Evolutionary conservation across 2,797 vertebrate species (phyloP), one percentile per base, ranked within the genome.

Genomic region (Dromococcyx pavoninus): DNA sequence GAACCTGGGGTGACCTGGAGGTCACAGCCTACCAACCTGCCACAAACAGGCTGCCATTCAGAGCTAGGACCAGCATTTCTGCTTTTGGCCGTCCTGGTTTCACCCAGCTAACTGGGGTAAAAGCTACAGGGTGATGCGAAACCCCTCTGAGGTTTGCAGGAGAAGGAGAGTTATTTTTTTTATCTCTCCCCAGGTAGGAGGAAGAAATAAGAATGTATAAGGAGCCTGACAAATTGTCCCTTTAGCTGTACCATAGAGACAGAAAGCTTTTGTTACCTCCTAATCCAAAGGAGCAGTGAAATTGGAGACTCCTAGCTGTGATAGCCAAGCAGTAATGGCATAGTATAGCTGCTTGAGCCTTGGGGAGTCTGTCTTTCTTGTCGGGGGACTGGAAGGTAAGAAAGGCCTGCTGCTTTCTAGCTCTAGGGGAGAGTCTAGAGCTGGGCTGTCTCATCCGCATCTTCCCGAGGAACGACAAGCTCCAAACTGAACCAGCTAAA

Each of bases 31-130:
- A 7, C 27, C 25, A 23, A 11, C 11, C 37, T 79, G 43, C n/a
- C 57, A 71, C 13, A 60, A 35, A 22, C 1, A 6, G n/a, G 51
- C n/a, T 41, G 6, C 37, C 17, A 5, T 21, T 32, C 8, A 6
- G 84, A 54, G 24, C 35, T 9, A 28, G 71, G 58, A 18, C 11
- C 48, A 80, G 33, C 1, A 0, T n/a, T 43, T 66, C 71, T 76
- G 41, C 41, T n/a, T 41, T 4, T 0, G 1, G 21, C 23, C 1
- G 5, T 17, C 21, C 27, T 4, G 9, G 15, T 23, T 41, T 57
- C 11, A 3, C 18, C 7, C 0, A 0, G 13, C 21, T 50, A 65
- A 37, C 22, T 0, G 1, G 4, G 28, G 15, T 6, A 65, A 43
- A 56, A 51, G 32, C 32, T 30, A 2, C n/a, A 33, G 67, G 21